phyloP scores from a whole-genome alignment of 2,888 invertebrate genomes.

The Athalia rosae region DNA sequence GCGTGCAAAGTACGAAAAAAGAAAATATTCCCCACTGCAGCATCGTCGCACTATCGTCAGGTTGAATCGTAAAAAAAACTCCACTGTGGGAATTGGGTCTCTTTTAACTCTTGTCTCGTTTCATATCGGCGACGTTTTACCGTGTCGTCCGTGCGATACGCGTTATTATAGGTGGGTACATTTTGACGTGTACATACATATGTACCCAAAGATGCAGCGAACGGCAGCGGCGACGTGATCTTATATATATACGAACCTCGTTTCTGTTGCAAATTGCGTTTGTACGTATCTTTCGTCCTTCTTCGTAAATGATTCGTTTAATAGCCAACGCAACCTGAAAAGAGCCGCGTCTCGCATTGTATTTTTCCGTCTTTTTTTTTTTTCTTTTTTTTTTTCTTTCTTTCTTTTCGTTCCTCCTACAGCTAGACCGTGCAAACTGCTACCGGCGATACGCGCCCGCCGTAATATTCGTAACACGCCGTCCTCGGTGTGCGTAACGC shows the following conservation, averaged over 20 bases:
- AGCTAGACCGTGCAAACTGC: neutral
- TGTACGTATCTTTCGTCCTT: neutral
- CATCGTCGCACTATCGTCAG: conserved; percentile 37
- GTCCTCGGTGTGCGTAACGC: neutral
- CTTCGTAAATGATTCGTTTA: conserved; percentile 35
- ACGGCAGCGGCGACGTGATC: conserved; percentile 9
- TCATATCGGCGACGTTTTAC: conserved; percentile 34
- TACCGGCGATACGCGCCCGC: neutral
- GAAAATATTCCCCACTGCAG: conserved; percentile 9
- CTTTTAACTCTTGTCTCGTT: conserved; percentile 36
- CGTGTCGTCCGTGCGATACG: neutral
- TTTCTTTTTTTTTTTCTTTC: too few species aligned
- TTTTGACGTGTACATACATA: conserved; percentile 26
- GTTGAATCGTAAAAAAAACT: conserved; percentile 28
- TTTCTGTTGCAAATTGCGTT: conserved; percentile 25
- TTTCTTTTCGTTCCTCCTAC: too few species aligned
- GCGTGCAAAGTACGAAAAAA: conserved; percentile 21
- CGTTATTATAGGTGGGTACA: neutral
- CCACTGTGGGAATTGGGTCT: conserved; percentile 45
- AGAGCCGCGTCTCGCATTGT: too few species aligned
- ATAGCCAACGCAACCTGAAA: too few species aligned
- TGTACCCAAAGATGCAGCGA: neutral
- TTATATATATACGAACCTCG: conserved; percentile 22
- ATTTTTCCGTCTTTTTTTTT: too few species aligned
- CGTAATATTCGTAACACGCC: too few species aligned